phyloP scores from a whole-genome alignment of 2,797 vertebrate species.

The Taeniopygia guttata region DNA sequence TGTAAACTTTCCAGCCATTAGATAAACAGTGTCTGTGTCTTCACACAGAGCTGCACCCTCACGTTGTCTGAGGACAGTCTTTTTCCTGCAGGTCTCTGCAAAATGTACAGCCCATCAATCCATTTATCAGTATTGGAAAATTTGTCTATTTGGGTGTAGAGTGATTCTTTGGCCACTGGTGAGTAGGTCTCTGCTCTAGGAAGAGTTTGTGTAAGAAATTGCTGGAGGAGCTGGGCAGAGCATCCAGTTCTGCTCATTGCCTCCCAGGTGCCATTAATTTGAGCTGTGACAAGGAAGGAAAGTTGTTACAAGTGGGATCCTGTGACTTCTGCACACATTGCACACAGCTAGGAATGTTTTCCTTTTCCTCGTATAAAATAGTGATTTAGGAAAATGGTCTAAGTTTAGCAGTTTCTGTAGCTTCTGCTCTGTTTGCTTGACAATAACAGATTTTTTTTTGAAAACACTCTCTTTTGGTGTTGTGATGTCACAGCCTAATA shows the following conservation, averaged over 20 bases:
- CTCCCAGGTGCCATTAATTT: slow-evolving; percentile 12
- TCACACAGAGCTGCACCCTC: slow-evolving; percentile 21
- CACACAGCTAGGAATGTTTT: slow-evolving; percentile 59
- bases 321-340: slow-evolving; percentile 49
- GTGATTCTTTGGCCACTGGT: neutral
- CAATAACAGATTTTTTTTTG: slow-evolving; percentile 10
- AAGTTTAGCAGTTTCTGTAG: slow-evolving; percentile 32
- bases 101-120: neutral
- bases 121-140: neutral
- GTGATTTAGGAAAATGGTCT: neutral
- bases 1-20: slow-evolving; percentile 72
- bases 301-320: slow-evolving; percentile 55
- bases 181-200: neutral
- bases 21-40: slow-evolving; percentile 70
- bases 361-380: slow-evolving; percentile 26
- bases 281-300: slow-evolving; percentile 39
- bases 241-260: neutral
- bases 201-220: neutral
- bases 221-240: neutral
- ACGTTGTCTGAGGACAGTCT: neutral
- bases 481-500: slow-evolving; percentile 47
- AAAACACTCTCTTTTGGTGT: slow-evolving; percentile 19
- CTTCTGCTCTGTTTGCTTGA: slow-evolving; percentile 9
- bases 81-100: slow-evolving; percentile 28
- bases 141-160: neutral